Evolutionary conservation across 2,888 invertebrate genomes (phyloP), one percentile per base, ranked within the genome.

Genomic region (Pandemis cinnamomeana): DNA sequence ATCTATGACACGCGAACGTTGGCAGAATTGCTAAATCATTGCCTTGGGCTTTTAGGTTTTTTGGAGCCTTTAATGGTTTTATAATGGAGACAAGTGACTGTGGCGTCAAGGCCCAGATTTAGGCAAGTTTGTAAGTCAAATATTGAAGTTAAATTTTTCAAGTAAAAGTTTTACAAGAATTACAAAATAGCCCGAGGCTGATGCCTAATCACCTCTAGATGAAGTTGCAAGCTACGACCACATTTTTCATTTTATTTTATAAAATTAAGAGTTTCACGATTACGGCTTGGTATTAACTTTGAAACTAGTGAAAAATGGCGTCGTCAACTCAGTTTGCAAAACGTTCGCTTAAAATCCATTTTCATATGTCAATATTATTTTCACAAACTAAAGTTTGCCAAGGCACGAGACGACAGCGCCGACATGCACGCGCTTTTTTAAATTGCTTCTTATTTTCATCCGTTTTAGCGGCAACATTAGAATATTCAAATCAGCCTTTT

Each of bases 1-100:
- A 61, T 44, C 72, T 69, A 58, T 66, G 64, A 66, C 73, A 55
- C 51, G 60, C 67, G 36, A 73, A 73, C 64, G 42, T 42, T 55
- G 69, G 44, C 51, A 15, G 60, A 73, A 73, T 60, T 66, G 73
- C 73, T 66, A 73, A 73, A 73, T 73, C 73, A 70, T 73, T 64
- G 69, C 64, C 69, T 27, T 58, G 73, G 68, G 69, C 69, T 70
- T 69, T 73, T 66, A 70, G 69, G 64, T 69, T 73, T 73, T 64
- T 71, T 61, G 44, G 48, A 62, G 61, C 41, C 69, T 66, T 69
- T 74, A 74, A 74, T 74, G 74, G 46, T 20, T 74, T 74, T 74
- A 67, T 71, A 74, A 74, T 74, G 71, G 74, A 74, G 61, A 71
- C 53, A 71, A 71, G 70, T 74, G 60, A 60, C 64, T 70, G 72